These are phyloP conservation scores for Artibeus jamaicensis DNA, from an alignment of 2,797 vertebrate species.

Conservation along the genomic window DNA sequence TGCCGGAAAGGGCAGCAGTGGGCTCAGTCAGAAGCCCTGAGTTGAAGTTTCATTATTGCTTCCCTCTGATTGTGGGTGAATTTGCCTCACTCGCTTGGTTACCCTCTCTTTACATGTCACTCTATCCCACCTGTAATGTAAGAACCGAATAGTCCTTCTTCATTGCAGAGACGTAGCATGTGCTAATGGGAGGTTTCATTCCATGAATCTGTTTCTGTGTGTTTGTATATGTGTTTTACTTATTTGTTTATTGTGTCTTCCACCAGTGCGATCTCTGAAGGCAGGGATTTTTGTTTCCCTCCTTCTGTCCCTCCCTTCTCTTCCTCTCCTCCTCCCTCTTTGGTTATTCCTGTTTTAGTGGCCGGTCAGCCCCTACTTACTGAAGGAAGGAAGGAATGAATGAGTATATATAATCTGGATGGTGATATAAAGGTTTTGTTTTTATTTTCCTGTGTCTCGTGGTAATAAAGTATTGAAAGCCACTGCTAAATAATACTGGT, in stretches of 20 bases:
- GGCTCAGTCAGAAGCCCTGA: not conserved
- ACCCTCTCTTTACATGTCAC: not conserved
- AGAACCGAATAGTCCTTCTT: not conserved
- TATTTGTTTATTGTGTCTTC: not conserved
- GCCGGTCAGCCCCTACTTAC: not conserved
- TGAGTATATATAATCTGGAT: not conserved
- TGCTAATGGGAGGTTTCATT: not conserved
- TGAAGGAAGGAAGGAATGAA: not conserved
- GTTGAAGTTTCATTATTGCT: not conserved
- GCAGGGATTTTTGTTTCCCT: not conserved
- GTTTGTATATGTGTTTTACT: not conserved
- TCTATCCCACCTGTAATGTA: not conserved
- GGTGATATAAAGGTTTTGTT: not conserved
- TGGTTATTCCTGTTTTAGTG: not conserved
- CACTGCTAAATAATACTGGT: slow-evolving; percentile 33
- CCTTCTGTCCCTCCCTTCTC: not conserved
- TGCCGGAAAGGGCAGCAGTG: not conserved
- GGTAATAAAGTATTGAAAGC: slow-evolving; percentile 41
- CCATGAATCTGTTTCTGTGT: not conserved
- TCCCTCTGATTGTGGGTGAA: not conserved
- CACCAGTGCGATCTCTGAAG: not conserved
- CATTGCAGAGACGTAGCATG: not conserved
- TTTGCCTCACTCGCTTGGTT: not conserved
- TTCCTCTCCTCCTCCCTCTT: not conserved
- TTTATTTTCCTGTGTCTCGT: not conserved